Base-by-base conservation (phyloP, 2,113 vertebrate species). In the Mugil cephalus region DNA sequence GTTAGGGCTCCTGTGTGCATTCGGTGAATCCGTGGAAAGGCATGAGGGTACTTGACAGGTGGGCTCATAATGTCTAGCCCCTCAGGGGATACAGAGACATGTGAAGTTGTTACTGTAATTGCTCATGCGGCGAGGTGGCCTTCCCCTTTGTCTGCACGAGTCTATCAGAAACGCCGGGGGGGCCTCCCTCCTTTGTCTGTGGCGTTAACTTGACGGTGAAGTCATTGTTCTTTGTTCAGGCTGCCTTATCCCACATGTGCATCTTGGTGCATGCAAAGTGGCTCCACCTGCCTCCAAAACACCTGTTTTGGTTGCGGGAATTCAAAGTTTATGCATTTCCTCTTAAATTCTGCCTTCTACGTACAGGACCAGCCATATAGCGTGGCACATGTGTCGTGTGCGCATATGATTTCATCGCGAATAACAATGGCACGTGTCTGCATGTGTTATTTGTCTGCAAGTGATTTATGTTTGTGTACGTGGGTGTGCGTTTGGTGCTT, bases 101-200 rank as follows among this genome's bases (percentile, higher is more conserved):
- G 76, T 53, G 74, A 87, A 88, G 88, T 84, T 91, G 85, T 87
- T 77, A 72, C 86, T 83, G 65, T 90, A 89, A 91, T 88, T 93
- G 83, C 76, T 90, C 79, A 65, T 71, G 80, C 73, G 46, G 60
- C 11, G 56, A 71, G 75, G 63, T 64, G 71, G 74, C 46, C 76
- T 81, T 83, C 59, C 65, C 39, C 61, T 84, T 88, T 88, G 82
- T 89, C 77, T 79, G 62, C 48, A 36, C 48, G 4, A 55, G 69
- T 86, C 48, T 14, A 3, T 71, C 64, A 79, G 53, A 66, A 61
- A 75, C 38, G 1, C 59, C 19, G 40, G 35, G 48, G 43, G 42
- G 60, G 48, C 6, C n/a, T 58, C 14, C 12, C 35, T 40, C 43
- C 62, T 86, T 87, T 75, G 64, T 78, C 68, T 68, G 30, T 34